A percentile compares a stretch with the other conserved stretches of the same genome.
Evolutionary conservation across 2,113 vertebrate species (phyloP).

Genomic region (Colinus virginianus): DNA sequence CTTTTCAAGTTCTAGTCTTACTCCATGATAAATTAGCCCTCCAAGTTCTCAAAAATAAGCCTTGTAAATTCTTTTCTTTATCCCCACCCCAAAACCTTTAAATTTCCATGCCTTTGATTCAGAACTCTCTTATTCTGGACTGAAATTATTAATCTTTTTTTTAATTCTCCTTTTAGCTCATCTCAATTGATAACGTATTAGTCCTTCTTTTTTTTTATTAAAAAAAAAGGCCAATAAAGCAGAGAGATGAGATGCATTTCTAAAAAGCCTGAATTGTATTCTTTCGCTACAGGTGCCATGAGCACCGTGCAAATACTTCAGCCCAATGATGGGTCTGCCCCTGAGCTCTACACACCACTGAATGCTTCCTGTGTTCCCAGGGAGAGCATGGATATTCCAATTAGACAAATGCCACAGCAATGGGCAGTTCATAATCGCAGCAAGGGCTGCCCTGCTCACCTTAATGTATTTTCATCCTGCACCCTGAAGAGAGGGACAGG

Average conservation of each 20-base stretch:
- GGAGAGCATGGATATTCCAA: neutral
- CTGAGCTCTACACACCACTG: too few relatives aligned
- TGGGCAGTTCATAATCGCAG: neutral
- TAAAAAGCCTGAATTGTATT: neutral
- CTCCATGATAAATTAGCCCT: conserved; percentile 71
- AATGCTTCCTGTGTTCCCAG: too few relatives aligned
- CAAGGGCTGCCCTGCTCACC: neutral
- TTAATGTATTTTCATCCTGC: neutral
- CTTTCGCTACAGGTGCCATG: neutral
- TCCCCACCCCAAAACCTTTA: conserved; percentile 20
- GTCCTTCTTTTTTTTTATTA: neutral
- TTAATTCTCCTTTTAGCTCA: conserved; percentile 58
- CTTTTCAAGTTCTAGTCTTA: conserved; percentile 55
- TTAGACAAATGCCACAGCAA: neutral
- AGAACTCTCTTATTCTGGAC: conserved; percentile 50
- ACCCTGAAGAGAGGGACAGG: neutral
- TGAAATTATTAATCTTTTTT: conserved; percentile 49
- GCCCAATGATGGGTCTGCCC: too few relatives aligned
- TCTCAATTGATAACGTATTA: conserved; percentile 55
- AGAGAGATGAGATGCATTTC: conserved; percentile 45
- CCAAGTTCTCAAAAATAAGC: conserved; percentile 50
- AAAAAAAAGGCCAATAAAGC: neutral
- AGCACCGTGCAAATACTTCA: too few relatives aligned
- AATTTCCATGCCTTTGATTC: conserved; percentile 57
- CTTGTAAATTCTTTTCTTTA: conserved; percentile 60